Evolutionary conservation across 2,797 vertebrate genomes (phyloP).

Genomic region (Danio aesculapii): DNA sequence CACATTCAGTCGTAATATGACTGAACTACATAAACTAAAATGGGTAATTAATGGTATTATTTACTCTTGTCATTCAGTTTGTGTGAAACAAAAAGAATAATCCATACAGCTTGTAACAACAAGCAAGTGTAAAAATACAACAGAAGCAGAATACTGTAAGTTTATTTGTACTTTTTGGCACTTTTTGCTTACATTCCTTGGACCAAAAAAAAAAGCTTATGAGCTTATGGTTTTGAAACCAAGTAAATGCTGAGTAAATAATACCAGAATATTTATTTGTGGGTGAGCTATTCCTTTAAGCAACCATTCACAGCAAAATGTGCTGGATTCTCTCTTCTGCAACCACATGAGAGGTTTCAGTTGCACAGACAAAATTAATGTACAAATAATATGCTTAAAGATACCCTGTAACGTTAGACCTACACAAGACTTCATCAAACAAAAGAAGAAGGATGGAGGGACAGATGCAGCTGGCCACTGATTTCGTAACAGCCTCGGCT

Average conservation of each 20-base stretch:
- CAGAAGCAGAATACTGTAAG: background rate
- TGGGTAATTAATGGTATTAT: background rate
- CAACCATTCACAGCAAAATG: background rate
- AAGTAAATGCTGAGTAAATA: background rate
- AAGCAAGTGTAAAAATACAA: background rate
- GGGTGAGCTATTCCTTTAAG: background rate
- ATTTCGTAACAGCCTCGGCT: constrained; percentile 60
- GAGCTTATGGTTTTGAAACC: background rate
- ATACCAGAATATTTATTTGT: background rate
- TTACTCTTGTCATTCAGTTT: background rate
- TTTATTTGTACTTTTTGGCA: background rate
- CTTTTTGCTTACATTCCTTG: background rate
- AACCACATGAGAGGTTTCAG: constrained; percentile 2
- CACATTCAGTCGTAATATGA: background rate
- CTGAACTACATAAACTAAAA: background rate
- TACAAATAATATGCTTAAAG: constrained; percentile 11
- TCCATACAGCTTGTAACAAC: background rate
- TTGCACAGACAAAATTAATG: constrained; percentile 4
- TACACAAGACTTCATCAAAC: background rate
- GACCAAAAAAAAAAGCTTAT: background rate
- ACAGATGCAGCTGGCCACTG: constrained; percentile 64
- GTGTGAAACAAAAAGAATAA: background rate
- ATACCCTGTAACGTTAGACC: background rate
- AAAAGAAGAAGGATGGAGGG: constrained; percentile 31
- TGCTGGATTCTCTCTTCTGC: background rate